Conservation (phyloP, 2,113 vertebrate genomes). For the Euleptes europaea region DNA sequence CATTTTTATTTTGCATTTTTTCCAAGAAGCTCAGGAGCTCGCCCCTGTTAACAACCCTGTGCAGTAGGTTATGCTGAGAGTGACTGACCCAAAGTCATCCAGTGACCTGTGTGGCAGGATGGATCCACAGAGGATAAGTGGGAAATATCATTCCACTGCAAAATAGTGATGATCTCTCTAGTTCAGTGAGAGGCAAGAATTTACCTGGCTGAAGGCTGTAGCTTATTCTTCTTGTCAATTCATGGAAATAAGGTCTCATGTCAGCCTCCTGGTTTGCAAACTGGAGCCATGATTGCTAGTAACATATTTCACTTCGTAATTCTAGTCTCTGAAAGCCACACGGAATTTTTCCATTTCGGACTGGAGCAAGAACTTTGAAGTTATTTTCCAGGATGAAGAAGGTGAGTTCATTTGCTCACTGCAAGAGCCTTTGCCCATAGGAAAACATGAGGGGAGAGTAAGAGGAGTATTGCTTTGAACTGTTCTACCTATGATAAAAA, state of each 20-base stretch:
- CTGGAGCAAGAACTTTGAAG: slow-evolving; percentile 99
- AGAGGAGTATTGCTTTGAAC: slow-evolving; percentile 11
- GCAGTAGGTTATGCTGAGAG: no score
- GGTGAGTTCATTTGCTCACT: slow-evolving; percentile 75
- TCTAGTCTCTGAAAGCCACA: slow-evolving; percentile 92
- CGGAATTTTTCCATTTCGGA: slow-evolving; percentile 97
- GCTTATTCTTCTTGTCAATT: background rate
- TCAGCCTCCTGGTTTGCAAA: background rate
- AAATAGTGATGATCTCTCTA: no score
- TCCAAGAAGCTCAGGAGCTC: background rate
- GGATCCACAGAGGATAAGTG: no score
- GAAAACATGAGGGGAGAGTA: background rate
- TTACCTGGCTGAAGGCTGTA: background rate
- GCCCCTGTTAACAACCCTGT: no score
- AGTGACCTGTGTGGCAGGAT: no score
- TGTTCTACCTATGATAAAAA: background rate
- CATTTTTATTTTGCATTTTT: no score
- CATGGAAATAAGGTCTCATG: background rate
- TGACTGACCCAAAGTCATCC: no score
- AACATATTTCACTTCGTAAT: slow-evolving; percentile 23
- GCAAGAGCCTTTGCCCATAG: background rate
- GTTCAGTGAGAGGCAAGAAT: background rate
- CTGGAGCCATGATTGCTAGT: slow-evolving; percentile 16
- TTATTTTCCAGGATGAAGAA: slow-evolving; percentile 98
- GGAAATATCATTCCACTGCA: background rate